phyloP scores from a whole-genome alignment of 2,797 vertebrate species.

The Steatocranus sp. region DNA sequence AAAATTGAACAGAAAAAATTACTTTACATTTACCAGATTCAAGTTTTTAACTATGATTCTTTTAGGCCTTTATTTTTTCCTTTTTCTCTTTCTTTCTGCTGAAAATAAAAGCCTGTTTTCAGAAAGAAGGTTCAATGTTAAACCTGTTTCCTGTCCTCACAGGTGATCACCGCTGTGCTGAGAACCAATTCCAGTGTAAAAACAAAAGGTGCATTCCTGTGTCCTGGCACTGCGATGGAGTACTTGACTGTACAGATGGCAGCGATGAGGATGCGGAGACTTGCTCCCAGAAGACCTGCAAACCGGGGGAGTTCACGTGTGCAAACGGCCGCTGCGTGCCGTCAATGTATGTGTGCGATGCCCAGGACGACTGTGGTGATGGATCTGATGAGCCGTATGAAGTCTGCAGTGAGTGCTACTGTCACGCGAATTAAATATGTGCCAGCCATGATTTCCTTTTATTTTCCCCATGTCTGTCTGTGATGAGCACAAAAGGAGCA shows the following conservation, averaged over 20 bases:
- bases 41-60: not conserved
- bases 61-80: not conserved
- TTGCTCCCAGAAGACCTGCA: constrained; percentile 66
- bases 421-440: not conserved
- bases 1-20: not conserved
- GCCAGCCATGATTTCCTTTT: not conserved
- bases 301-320: constrained; percentile 59
- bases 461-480: not conserved
- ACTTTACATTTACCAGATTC: not conserved
- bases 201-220: constrained; percentile 69
- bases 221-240: constrained; percentile 67
- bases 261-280: constrained; percentile 64
- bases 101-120: not conserved
- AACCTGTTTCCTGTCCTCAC: not conserved
- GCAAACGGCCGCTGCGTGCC: constrained; percentile 62
- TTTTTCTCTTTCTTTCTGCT: not conserved
- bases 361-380: constrained; percentile 69
- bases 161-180: constrained; percentile 70
- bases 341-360: constrained; percentile 64
- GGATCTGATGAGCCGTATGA: constrained; percentile 66
- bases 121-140: not conserved
- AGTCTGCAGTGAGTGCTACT: constrained; percentile 63
- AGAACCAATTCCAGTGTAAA: constrained; percentile 73
- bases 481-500: not conserved
- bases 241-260: constrained; percentile 58